Conservation (phyloP, 2,113 vertebrate species). For the Eira barbara region DNA sequence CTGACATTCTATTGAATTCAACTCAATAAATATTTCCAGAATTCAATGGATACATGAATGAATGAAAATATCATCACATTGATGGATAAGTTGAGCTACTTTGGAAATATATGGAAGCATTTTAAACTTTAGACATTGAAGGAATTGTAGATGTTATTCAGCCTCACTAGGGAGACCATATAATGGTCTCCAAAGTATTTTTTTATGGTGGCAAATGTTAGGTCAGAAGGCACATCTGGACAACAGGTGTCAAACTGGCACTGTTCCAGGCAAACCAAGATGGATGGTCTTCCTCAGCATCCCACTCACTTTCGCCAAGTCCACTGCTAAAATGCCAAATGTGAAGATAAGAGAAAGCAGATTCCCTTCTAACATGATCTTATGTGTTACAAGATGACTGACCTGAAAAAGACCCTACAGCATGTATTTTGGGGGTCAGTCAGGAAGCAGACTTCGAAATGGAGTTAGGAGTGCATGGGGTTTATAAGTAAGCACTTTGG, state of each 20-base stretch:
- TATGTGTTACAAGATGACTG: constrained; percentile 7
- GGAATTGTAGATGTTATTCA: neutral
- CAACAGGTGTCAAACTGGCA: neutral
- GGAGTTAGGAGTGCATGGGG: neutral
- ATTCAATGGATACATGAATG: neutral
- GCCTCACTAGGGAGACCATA: neutral
- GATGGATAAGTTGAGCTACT: neutral
- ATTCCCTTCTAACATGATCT: neutral
- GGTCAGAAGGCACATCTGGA: neutral
- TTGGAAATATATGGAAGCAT: neutral
- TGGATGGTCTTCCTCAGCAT: neutral
- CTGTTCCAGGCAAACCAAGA: neutral
- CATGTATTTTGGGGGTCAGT: neutral
- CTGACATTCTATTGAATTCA: constrained; percentile 14
- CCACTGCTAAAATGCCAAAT: constrained; percentile 11
- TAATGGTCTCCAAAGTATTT: neutral
- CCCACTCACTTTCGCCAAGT: neutral
- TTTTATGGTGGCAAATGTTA: neutral
- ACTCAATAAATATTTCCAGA: neutral
- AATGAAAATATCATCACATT: neutral
- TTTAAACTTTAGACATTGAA: constrained; percentile 13
- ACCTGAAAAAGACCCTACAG: neutral
- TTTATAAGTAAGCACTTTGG: neutral
- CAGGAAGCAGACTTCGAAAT: neutral
- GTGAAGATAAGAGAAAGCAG: neutral